phyloP scores from a whole-genome alignment of 2,888 invertebrate genomes.

The Lissonota sp. region DNA sequence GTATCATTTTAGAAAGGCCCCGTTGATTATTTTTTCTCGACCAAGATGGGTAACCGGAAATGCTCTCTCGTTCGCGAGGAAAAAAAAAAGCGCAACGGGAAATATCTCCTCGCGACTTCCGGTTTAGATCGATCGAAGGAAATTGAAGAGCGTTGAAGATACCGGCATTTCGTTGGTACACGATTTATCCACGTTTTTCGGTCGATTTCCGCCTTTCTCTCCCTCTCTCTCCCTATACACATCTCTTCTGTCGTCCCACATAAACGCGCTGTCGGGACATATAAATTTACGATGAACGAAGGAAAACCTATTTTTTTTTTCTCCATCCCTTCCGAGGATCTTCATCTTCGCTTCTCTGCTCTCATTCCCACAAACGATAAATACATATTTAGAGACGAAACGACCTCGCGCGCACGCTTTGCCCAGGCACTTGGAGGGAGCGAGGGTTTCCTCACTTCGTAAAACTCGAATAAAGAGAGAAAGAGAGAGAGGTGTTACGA shows the following conservation, averaged over 20 bases:
- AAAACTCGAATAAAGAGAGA: constrained; percentile 20
- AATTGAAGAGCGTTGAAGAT: constrained; percentile 45
- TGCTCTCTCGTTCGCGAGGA: constrained; percentile 41
- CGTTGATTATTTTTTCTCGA: constrained; percentile 14
- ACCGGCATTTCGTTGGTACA: constrained; percentile 21
- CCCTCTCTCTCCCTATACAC: constrained; percentile 23
- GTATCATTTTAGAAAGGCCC: constrained; percentile 39
- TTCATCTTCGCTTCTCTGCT: constrained; percentile 30
- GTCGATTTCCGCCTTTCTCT: neutral
- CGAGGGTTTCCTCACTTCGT: constrained; percentile 44
- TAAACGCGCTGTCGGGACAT: constrained; percentile 27
- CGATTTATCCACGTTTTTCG: constrained; percentile 17
- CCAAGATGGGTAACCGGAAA: constrained; percentile 49
- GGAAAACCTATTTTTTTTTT: constrained; percentile 30
- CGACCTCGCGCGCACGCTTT: constrained; percentile 32
- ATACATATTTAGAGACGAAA: constrained; percentile 58
- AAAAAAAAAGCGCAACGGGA: neutral
- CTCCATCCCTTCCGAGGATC: constrained; percentile 28
- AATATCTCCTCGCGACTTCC: constrained; percentile 8
- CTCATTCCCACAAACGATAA: constrained; percentile 41
- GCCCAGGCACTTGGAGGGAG: constrained; percentile 54
- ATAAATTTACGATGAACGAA: constrained; percentile 55
- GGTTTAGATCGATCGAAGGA: constrained; percentile 41
- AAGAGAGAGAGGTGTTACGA: constrained; percentile 15
- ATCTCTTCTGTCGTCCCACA: constrained; percentile 5